A percentile compares a stretch with the other conserved stretches of the same genome.
Conservation (phyloP, 2,113 vertebrate species). For the Entelurus aequoreus region DNA sequence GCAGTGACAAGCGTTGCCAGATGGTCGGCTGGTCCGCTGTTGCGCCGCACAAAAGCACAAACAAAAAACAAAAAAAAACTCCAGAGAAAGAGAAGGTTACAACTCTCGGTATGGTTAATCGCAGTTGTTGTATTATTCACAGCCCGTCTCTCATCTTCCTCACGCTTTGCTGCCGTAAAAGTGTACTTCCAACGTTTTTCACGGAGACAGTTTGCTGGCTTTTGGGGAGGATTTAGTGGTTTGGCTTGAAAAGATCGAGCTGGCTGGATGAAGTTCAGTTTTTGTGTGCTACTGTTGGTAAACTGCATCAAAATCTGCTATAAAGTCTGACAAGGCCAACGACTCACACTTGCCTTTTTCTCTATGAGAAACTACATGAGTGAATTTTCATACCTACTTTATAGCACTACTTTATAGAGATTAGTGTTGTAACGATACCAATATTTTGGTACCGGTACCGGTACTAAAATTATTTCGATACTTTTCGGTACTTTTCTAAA, state of each 20-base stretch:
- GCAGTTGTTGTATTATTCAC: slow-evolving; percentile 6
- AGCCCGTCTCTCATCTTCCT: slow-evolving; percentile 4
- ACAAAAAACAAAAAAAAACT: not conserved
- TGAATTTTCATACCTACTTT: not conserved
- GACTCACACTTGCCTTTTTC: slow-evolving; percentile 37
- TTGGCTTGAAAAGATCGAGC: slow-evolving; percentile 42
- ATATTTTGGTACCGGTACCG: too few relatives aligned
- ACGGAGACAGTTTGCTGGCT: slow-evolving; percentile 38
- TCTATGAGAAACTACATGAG: not conserved
- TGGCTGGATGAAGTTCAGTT: slow-evolving; percentile 28
- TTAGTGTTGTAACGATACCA: too few relatives aligned
- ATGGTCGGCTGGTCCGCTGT: slow-evolving; percentile 16
- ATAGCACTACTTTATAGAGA: too few relatives aligned
- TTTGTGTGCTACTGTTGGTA: slow-evolving; percentile 27
- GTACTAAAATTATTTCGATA: too few relatives aligned
- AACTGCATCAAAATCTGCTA: slow-evolving; percentile 49
- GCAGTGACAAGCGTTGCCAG: slow-evolving; percentile 34
- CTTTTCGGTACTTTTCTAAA: too few relatives aligned
- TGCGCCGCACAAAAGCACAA: not conserved
- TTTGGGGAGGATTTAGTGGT: slow-evolving; percentile 43
- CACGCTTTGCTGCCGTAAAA: slow-evolving; percentile 21
- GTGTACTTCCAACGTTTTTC: slow-evolving; percentile 25
- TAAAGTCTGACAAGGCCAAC: slow-evolving; percentile 40
- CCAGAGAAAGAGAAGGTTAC: not conserved
- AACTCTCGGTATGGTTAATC: not conserved